Percentiles rank a stretch among this genome's conserved stretches.
These are phyloP conservation scores for Brachionus sp. DNA, from an alignment of 1,140 invertebrate species.

Conservation along the genomic window DNA sequence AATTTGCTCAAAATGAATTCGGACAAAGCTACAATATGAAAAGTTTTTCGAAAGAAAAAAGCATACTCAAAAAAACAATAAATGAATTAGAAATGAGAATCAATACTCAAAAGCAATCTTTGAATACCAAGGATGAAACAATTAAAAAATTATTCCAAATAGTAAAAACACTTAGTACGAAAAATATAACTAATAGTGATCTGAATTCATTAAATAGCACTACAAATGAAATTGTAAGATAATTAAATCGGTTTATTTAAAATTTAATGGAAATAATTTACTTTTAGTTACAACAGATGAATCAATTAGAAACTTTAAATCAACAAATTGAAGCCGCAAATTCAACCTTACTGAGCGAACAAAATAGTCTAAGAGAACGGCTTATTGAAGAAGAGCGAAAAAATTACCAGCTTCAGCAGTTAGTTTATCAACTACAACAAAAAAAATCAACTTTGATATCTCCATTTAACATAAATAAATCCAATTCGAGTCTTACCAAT, in stretches of 20 bases:
- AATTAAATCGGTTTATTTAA: not conserved
- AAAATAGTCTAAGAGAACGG: not conserved
- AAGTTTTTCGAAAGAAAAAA: conserved; percentile 86
- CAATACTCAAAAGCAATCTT: conserved; percentile 94
- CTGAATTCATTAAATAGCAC: not conserved
- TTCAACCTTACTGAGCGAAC: not conserved
- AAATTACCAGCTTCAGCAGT: not conserved
- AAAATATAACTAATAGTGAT: not conserved
- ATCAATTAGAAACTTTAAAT: not conserved
- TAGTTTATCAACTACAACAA: not conserved
- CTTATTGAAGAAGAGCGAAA: conserved; percentile 3
- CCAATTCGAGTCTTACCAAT: not conserved
- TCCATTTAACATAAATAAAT: not conserved
- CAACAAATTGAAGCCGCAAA: conserved; percentile 10
- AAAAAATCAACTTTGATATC: conserved; percentile 4
- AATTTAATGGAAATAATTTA: not conserved
- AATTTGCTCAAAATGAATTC: conserved; percentile 55
- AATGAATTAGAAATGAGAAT: conserved; percentile 84
- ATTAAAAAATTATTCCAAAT: conserved; percentile 98
- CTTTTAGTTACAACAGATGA: conserved; percentile 18
- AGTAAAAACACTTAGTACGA: conserved; percentile 73
- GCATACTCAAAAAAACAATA: conserved; percentile 68
- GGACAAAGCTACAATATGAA: conserved; percentile 54
- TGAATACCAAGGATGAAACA: conserved; percentile 89
- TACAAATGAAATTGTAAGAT: not conserved